Evolutionary conservation across 2,797 vertebrate genomes (phyloP).

Genomic region (Iguana delicatissima): DNA sequence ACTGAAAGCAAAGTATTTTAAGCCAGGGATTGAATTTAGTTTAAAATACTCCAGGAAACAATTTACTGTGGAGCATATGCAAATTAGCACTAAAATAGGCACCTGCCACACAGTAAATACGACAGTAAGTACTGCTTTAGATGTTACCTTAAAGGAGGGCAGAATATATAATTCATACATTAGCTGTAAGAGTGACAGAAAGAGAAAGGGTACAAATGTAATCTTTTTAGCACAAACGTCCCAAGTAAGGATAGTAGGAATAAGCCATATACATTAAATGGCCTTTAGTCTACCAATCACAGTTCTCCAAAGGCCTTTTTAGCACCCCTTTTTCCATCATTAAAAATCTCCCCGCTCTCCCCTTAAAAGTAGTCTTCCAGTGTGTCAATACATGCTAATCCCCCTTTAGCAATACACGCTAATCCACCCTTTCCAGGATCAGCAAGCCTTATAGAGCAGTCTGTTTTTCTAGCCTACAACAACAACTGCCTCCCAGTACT

Average conservation of each 20-base stretch:
- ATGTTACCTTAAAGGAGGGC: not conserved
- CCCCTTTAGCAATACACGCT: not conserved
- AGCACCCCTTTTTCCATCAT: too few species aligned
- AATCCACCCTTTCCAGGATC: slow-evolving; percentile 6
- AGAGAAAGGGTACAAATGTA: not conserved
- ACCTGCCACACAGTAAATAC: not conserved
- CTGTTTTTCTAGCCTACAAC: not conserved
- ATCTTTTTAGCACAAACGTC: too few species aligned
- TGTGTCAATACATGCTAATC: not conserved
- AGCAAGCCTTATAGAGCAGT: not conserved
- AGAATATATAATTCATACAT: not conserved
- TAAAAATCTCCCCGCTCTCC: not conserved
- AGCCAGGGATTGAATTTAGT: not conserved
- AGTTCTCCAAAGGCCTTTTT: not conserved
- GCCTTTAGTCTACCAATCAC: not conserved
- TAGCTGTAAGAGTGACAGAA: too few species aligned
- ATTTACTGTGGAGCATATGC: not conserved
- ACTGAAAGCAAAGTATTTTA: not conserved
- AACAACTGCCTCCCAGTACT: not conserved
- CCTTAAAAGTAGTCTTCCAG: not conserved
- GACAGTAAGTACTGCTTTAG: not conserved
- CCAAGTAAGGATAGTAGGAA: not conserved
- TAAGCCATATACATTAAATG: not conserved
- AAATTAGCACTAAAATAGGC: not conserved
- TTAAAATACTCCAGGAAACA: not conserved